These are phyloP conservation scores for Elephas maximus DNA, from an alignment of 2,113 vertebrate genomes.

Conservation along the genomic window DNA sequence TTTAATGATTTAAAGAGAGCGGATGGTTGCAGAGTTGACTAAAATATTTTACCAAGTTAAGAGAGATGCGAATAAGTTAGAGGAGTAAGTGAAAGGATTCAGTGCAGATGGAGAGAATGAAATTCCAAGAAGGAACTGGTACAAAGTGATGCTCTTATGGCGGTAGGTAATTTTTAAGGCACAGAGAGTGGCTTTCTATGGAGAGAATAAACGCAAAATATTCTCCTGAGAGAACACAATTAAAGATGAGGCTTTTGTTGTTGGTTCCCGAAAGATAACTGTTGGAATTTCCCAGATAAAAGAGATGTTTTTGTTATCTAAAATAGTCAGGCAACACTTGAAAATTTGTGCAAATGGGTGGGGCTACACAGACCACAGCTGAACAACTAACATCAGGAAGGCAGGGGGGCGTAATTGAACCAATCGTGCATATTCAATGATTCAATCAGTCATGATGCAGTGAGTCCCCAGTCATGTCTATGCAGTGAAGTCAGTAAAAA, in stretches of 20 bases:
- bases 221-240: neutral
- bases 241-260: neutral
- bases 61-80: neutral
- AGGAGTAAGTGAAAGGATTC: neutral
- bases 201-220: constrained; percentile 41
- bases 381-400: no score
- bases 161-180: neutral
- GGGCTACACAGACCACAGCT: no score
- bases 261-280: no score
- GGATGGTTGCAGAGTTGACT: neutral
- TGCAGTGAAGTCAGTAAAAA: no score
- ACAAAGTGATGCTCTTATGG: neutral
- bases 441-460: no score
- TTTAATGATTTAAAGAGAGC: neutral
- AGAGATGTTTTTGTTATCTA: no score
- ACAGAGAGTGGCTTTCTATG: neutral
- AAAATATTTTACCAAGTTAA: neutral
- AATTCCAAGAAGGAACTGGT: neutral
- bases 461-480: no score
- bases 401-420: no score
- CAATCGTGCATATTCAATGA: no score
- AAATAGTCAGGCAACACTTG: no score
- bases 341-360: no score
- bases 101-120: neutral
- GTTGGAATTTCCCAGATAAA: no score